Conservation (phyloP, 2,797 vertebrate genomes). For the Octomys mimax region DNA sequence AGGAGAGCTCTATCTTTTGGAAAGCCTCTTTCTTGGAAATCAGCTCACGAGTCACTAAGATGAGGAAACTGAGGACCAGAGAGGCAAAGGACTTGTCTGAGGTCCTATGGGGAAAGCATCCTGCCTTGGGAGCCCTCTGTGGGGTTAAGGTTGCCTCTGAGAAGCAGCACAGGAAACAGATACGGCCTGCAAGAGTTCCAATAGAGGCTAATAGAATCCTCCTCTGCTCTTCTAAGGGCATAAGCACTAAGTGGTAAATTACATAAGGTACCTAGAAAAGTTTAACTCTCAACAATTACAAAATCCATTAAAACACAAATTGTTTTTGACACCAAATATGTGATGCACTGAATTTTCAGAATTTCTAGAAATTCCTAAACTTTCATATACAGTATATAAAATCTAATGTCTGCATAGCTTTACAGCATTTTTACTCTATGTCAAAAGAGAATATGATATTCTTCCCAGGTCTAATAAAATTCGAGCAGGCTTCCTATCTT, state of each 20-base stretch:
- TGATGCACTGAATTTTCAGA: background rate
- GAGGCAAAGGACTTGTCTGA: background rate
- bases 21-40: slow-evolving; percentile 33
- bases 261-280: background rate
- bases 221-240: background rate
- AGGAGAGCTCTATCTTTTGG: background rate
- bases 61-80: slow-evolving; percentile 29
- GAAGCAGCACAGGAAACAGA: background rate
- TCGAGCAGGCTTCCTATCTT: background rate
- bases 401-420: background rate
- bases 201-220: background rate
- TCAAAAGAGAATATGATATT: slow-evolving; percentile 15
- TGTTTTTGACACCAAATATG: background rate
- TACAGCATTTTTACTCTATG: background rate
- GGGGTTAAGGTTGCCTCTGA: background rate
- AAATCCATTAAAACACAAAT: background rate
- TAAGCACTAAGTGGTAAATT: background rate
- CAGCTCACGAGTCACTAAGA: background rate
- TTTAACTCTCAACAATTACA: background rate
- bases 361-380: slow-evolving; percentile 15
- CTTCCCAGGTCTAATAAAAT: slow-evolving; percentile 32
- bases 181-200: background rate
- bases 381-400: background rate
- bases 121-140: background rate
- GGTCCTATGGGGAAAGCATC: background rate